These are phyloP conservation scores for Alaudala cheleensis DNA, from an alignment of 2,113 vertebrate genomes.

Conservation along the genomic window DNA sequence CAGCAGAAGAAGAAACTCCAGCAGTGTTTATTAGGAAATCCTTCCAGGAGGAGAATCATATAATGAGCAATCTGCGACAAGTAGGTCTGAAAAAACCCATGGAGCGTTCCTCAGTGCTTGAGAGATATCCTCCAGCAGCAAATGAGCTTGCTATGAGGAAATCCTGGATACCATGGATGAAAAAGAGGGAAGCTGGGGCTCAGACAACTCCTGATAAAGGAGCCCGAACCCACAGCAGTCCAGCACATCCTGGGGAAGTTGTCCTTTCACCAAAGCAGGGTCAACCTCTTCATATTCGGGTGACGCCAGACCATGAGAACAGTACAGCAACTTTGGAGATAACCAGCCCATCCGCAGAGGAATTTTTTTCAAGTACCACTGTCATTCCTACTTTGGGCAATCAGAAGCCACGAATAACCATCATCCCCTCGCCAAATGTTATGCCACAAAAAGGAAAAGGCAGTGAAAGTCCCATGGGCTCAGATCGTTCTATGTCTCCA, in stretches of 20 bases:
- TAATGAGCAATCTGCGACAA: conserved; percentile 94
- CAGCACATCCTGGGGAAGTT: conserved; percentile 72
- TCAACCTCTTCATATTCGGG: conserved; percentile 90
- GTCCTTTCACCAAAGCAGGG: conserved; percentile 85
- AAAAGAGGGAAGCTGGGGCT: conserved; percentile 80
- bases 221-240: conserved; percentile 59
- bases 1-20: conserved; percentile 86
- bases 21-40: conserved; percentile 94
- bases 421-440: conserved; percentile 85
- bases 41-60: conserved; percentile 92
- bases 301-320: conserved; percentile 88
- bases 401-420: conserved; percentile 93
- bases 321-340: conserved; percentile 95
- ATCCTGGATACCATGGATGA: conserved; percentile 92
- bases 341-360: conserved; percentile 87
- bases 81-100: conserved; percentile 83
- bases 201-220: conserved; percentile 74
- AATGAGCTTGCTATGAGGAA: conserved; percentile 82
- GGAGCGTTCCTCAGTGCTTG: conserved; percentile 82
- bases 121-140: conserved; percentile 88
- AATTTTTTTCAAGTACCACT: conserved; percentile 94
- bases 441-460: conserved; percentile 75
- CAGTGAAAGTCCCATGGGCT: conserved; percentile 61
- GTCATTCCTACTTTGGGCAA: conserved; percentile 92
- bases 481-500: conserved; percentile 84